These are phyloP conservation scores for Pampusana beccarii DNA, from an alignment of 2,113 vertebrate genomes.

Conservation along the genomic window DNA sequence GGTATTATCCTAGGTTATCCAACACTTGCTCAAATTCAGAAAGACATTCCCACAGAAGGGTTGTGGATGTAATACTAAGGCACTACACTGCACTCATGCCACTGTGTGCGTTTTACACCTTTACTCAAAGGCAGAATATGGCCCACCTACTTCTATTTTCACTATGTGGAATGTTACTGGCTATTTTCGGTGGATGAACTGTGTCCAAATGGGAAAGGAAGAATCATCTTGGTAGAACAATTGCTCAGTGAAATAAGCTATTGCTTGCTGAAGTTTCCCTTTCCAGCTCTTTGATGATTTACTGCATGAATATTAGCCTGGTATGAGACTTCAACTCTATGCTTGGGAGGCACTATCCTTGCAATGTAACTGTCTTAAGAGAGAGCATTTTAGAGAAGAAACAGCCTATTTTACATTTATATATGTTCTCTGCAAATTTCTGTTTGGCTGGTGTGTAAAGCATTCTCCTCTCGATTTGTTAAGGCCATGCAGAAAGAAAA, in stretches of 20 bases:
- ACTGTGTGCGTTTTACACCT: background rate
- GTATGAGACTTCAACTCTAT: background rate
- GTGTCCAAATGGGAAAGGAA: constrained; percentile 72
- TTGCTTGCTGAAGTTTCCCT: background rate
- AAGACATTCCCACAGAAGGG: background rate
- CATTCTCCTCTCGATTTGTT: background rate
- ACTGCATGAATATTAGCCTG: background rate
- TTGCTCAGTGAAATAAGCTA: constrained; percentile 82
- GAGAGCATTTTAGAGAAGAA: background rate
- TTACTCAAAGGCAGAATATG: background rate
- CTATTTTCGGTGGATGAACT: constrained; percentile 69
- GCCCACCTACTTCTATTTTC: background rate
- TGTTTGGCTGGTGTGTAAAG: accelerated
- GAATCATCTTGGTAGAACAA: constrained; percentile 75
- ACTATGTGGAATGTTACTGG: background rate
- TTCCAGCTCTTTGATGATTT: background rate
- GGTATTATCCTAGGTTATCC: background rate
- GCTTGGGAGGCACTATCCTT: background rate
- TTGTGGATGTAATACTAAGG: background rate
- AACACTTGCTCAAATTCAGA: background rate
- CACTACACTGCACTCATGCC: background rate
- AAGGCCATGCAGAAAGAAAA: background rate
- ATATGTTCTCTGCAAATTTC: background rate
- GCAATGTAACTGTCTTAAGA: background rate
- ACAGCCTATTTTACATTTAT: background rate